phyloP scores from a whole-genome alignment of 2,888 invertebrate genomes.

The Drosophila ezoana region DNA sequence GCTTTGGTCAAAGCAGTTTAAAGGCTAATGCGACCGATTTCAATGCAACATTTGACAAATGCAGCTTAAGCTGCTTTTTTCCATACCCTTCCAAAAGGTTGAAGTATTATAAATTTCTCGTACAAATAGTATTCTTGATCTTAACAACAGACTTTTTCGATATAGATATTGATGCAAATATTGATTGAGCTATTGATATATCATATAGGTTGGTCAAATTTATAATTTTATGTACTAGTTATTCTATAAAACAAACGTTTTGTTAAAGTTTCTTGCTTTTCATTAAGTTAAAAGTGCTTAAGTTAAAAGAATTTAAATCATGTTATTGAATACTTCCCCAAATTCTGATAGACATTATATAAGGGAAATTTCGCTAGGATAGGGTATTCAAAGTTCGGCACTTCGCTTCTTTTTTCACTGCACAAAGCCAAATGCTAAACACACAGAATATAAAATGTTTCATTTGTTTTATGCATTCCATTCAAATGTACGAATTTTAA shows the following conservation, averaged over 20 bases:
- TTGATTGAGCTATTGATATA: no score
- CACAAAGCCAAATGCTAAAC: neutral
- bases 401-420: neutral
- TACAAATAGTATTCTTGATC: no score
- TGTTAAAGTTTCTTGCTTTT: neutral
- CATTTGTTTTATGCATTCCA: neutral
- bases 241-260: neutral
- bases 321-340: neutral
- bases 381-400: neutral
- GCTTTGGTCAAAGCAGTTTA: constrained; percentile 32
- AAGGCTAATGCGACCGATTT: constrained; percentile 16
- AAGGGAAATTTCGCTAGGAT: neutral
- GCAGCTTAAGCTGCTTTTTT: constrained; percentile 16
- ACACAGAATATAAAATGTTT: neutral
- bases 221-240: no score
- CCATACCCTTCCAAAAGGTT: neutral
- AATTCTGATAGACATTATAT: no score
- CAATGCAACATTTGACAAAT: constrained; percentile 23
- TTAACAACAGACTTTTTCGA: no score
- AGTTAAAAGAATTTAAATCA: neutral
- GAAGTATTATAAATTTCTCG: neutral
- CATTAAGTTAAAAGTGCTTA: neutral
- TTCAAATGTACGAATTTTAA: neutral
- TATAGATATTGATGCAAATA: no score
- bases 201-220: no score